phyloP scores from a whole-genome alignment of 2,888 invertebrate genomes.

The Graphium colonna region DNA sequence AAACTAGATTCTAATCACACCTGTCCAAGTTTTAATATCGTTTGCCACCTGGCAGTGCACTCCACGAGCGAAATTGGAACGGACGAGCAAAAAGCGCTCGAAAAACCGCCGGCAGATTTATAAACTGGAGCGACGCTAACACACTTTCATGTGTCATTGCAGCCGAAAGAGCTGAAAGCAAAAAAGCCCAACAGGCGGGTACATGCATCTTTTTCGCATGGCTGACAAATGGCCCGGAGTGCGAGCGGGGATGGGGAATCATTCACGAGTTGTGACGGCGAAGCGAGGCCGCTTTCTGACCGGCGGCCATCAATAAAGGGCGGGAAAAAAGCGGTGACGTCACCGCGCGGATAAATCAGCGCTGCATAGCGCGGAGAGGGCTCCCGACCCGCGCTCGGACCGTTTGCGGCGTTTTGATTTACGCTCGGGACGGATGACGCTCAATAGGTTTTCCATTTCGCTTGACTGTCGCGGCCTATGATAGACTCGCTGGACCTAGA shows the following conservation, averaged over 20 bases:
- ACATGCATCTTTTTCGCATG: conserved; percentile 74
- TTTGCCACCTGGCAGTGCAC: background rate
- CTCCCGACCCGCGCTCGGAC: conserved; percentile 55
- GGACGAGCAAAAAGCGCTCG: conserved; percentile 39
- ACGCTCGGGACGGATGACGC: no score
- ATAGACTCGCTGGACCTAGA: no score
- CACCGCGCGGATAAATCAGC: conserved; percentile 76
- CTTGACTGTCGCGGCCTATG: no score
- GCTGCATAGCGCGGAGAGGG: conserved; percentile 62
- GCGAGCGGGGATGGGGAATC: conserved; percentile 54
- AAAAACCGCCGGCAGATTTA: conserved; percentile 56
- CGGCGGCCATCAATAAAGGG: conserved; percentile 74
- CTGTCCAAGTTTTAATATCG: background rate
- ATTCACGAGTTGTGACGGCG: conserved; percentile 75
- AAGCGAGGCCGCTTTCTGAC: conserved; percentile 68
- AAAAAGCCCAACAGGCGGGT: conserved; percentile 47
- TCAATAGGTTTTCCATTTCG: no score
- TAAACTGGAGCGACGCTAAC: conserved; percentile 72
- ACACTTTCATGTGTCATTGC: conserved; percentile 79
- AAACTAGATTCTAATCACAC: background rate
- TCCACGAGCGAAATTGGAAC: conserved; percentile 42
- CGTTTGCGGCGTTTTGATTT: conserved; percentile 69
- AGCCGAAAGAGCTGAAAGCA: conserved; percentile 73
- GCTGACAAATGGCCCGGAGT: conserved; percentile 76
- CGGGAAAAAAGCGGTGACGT: conserved; percentile 66